Evolutionary conservation across 1,140 invertebrate genomes (phyloP), one percentile per base, ranked within the genome.

Genomic region (Platyscapa corneri): DNA sequence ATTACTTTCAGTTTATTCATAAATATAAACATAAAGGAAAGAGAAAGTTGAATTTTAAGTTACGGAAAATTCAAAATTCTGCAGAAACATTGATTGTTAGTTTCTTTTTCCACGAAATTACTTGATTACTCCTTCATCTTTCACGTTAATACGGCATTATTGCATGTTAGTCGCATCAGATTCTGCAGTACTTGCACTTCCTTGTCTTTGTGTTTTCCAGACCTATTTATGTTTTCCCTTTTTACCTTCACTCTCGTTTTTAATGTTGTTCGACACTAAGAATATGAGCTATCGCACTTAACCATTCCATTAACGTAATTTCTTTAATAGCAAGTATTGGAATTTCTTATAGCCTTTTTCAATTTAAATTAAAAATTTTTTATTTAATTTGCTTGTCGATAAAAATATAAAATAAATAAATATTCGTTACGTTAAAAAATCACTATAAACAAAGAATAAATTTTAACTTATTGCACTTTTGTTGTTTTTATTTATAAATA

Each of bases 1-100:
- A 37, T 27, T 39, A 32, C n/a, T 72, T 72, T 5, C 34, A 20
- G 67, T 72, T 72, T 72, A 39, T 39, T 72, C 32, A 27, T 8
- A 39, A 72, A 39, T 20, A 72, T 72, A 39, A 39, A 39, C 18
- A 16, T 27, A 23, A 72, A 20, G 67, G 27, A 72, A 72, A 67
- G 37, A 39, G 67, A 72, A 72, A 72, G 67, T 72, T 18, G 34
- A 32, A 72, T 72, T 72, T 72, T 23, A 30, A 72, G 39, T 72
- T 72, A 72, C 18, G 23, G 34, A 39, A 39, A 72, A 72, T 72
- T 72, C 18, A 72, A 32, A 72, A 72, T 34, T 72, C 34, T 72
- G 23, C 20, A 72, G 67, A 39, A 72, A 27, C 37, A 72, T 30
- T n/a, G 23, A 32, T 23, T 3, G 0, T 72, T 39, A 72, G 20